Evolutionary conservation across 2,888 invertebrate species (phyloP), one percentile per base, ranked within the genome.

Genomic region (Mystacides longicornis): DNA sequence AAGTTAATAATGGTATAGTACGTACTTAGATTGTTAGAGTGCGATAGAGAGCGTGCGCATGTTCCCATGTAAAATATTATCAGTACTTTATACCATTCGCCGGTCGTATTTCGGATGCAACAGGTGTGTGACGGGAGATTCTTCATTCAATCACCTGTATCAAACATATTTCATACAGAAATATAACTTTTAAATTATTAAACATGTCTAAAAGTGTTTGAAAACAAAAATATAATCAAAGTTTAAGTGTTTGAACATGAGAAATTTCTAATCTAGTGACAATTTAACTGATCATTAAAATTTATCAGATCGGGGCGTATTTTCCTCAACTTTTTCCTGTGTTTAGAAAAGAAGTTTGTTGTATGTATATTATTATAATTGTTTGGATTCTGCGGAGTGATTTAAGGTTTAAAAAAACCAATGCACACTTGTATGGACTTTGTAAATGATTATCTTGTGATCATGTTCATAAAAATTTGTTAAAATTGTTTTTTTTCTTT

Each of bases 31-130:
- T 23, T 33, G 22, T 22, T 16, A 37, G 22, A 23, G 56, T 42
- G 52, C n/a, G 56, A 56, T 48, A 56, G 56, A 56, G 56, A 52
- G 19, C 19, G 49, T 27, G 48, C 45, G 23, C 51, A 52, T 52
- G 51, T 52, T 50, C 53, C 57, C 53, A n/a, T 23, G 49, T n/a
- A 23, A n/a, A 7, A 14, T 37, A 37, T 37, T 37, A 37, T 37
- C 37, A 37, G 37, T 14, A 37, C 37, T 37, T 37, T 20, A 19
- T 23, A 33, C 52, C 52, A 57, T 57, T 57, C 57, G 57, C 57
- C 57, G 57, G 57, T 46, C 42, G 52, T 37, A 49, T 57, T 54
- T 57, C 54, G 51, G 49, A 51, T 43, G 54, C 57, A 57, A 57
- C 57, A 57, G 57, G 57, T 57, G 57, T 57, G 50, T 47, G 54